Evolutionary conservation across 2,113 vertebrate genomes (phyloP).

Genomic region (Aphyosemion australe): DNA sequence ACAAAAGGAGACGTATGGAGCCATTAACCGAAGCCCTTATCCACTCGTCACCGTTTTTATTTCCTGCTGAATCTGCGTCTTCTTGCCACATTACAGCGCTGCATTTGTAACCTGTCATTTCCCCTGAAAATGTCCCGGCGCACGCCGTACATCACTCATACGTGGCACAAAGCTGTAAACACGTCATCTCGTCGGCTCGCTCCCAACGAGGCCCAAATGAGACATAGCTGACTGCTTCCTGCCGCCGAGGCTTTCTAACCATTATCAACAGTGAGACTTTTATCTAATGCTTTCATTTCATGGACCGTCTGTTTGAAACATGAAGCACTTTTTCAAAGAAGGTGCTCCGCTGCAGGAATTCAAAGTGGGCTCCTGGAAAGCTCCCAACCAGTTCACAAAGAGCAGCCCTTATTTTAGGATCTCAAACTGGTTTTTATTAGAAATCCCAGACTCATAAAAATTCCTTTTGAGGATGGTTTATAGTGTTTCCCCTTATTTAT

Average conservation of each 20-base stretch:
- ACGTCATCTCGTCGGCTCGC: slow-evolving; percentile 55
- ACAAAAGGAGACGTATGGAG: slow-evolving; percentile 51
- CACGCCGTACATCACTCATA: slow-evolving; percentile 46
- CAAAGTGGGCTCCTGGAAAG: slow-evolving; percentile 50
- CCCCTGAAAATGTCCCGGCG: slow-evolving; percentile 9
- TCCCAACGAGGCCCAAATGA: slow-evolving; percentile 56
- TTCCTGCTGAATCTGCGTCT: slow-evolving; percentile 58
- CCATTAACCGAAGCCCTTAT: slow-evolving; percentile 47
- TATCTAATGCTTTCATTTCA: slow-evolving; percentile 66
- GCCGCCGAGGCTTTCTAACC: slow-evolving; percentile 37
- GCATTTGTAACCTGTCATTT: slow-evolving; percentile 30
- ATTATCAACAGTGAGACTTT: slow-evolving; percentile 54
- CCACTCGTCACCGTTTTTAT: slow-evolving; percentile 45
- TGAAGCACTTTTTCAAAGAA: slow-evolving; percentile 67
- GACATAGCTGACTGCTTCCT: slow-evolving; percentile 37
- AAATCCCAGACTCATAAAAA: slow-evolving; percentile 67
- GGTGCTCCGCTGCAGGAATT: slow-evolving; percentile 51
- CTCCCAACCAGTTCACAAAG: slow-evolving; percentile 56
- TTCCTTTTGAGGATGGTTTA: slow-evolving; percentile 75
- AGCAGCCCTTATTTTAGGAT: slow-evolving; percentile 58
- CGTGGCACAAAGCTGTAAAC: slow-evolving; percentile 49
- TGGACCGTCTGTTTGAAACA: slow-evolving; percentile 65
- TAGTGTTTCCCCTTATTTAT: slow-evolving; percentile 65
- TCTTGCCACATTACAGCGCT: slow-evolving; percentile 9
- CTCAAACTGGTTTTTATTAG: slow-evolving; percentile 59